Evolutionary conservation across 1,140 invertebrate genomes (phyloP).

Genomic region (Euwallacea similis): DNA sequence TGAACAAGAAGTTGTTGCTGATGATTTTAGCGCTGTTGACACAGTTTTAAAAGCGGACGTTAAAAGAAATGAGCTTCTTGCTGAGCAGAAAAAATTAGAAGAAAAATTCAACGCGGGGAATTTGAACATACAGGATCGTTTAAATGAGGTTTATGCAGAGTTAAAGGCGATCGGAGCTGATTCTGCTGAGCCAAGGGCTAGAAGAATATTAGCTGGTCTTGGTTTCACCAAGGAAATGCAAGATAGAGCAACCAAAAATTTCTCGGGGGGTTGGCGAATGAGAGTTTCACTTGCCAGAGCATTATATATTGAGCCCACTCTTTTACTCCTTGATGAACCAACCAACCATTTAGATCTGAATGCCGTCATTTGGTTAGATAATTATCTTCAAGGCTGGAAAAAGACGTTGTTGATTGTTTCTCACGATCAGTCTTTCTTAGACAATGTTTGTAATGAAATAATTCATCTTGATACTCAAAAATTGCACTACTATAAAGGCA

Average conservation of each 20-base stretch:
- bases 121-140: constrained; percentile 70
- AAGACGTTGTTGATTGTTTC: constrained; percentile 97
- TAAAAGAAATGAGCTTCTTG: constrained; percentile 79
- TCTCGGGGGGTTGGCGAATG: constrained; percentile 99
- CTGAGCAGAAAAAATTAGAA: constrained; percentile 84
- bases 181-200: constrained; percentile 91
- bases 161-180: constrained; percentile 95
- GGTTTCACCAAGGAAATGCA: constrained; percentile 96
- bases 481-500: constrained; percentile 96
- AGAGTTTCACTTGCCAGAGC: constrained; percentile 92
- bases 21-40: constrained; percentile 88
- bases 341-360: constrained; percentile 94
- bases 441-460: constrained; percentile 99
- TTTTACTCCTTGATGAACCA: constrained; percentile 96
- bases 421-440: constrained; percentile 98
- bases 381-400: constrained; percentile 97
- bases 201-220: constrained; percentile 94
- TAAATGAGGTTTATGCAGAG: constrained; percentile 95
- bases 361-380: constrained; percentile 99
- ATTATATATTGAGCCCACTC: constrained; percentile 89
- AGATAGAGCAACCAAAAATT: constrained; percentile 88
- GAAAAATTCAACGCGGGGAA: constrained; percentile 72
- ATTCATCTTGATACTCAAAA: constrained; percentile 96
- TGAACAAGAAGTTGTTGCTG: constrained; percentile 97
- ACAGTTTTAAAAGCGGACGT: constrained; percentile 91